These are phyloP conservation scores for Lycopodina hypogea DNA, from an alignment of 37 sponge, comb jelly and placozoan species.

Conservation along the genomic window DNA sequence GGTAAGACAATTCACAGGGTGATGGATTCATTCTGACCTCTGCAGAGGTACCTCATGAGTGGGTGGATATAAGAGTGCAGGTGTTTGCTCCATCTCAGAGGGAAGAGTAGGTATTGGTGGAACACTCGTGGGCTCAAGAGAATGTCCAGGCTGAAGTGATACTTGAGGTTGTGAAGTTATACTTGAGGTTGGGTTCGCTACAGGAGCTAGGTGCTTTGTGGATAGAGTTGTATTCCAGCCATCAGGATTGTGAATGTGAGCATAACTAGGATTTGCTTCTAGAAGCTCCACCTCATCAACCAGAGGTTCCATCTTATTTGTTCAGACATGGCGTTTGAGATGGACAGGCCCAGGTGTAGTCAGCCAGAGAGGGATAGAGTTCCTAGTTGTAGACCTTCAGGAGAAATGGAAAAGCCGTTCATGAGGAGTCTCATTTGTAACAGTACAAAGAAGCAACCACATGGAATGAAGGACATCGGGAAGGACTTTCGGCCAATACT, in stretches of 20 bases:
- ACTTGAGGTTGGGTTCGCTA: not conserved
- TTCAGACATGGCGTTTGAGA: constrained; percentile 15
- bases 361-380: constrained; percentile 1
- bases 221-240: constrained; percentile 15
- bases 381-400: not conserved
- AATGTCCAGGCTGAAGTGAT: too few species aligned
- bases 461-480: constrained; percentile 4
- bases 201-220: constrained; percentile 2
- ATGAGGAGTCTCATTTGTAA: constrained; percentile 14
- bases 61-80: too few species aligned
- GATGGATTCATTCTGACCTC: too few species aligned
- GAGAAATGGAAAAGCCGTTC: constrained; percentile 1
- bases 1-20: too few species aligned
- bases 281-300: constrained; percentile 15
- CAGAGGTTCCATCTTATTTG: constrained; percentile 14
- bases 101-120: too few species aligned
- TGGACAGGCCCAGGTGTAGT: constrained; percentile 7
- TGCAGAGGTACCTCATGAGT: too few species aligned
- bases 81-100: too few species aligned
- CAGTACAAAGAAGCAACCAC: constrained; percentile 11
- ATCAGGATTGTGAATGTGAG: constrained; percentile 6
- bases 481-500: constrained; percentile 10
- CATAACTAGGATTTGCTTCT: constrained; percentile 7
- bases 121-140: too few species aligned
- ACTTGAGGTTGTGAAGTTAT: too few species aligned